These are phyloP conservation scores for Macrotrachela quadricornifera DNA, from an alignment of 1,140 invertebrate genomes.

Conservation along the genomic window DNA sequence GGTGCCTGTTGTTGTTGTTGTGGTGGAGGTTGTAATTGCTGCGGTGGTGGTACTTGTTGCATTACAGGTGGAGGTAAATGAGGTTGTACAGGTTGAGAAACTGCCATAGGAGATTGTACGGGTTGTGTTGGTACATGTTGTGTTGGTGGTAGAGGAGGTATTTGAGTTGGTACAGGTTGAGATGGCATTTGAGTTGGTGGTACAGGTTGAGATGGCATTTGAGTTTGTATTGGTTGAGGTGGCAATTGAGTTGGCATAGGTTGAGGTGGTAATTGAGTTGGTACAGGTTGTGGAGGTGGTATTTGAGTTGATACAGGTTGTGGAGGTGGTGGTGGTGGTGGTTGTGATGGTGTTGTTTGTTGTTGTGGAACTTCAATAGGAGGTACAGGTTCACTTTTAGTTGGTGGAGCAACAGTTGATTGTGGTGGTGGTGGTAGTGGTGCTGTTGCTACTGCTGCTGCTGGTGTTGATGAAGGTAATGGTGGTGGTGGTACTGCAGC, in stretches of 20 bases:
- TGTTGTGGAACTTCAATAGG: not conserved
- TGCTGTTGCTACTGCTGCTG: too few relatives aligned
- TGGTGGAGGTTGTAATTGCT: not conserved
- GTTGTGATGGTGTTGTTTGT: not conserved
- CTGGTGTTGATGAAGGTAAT: not conserved
- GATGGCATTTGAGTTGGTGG: not conserved
- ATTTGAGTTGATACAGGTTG: not conserved
- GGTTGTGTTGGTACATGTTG: not conserved
- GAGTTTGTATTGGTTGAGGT: not conserved
- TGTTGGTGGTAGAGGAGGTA: not conserved
- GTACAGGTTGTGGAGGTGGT: not conserved
- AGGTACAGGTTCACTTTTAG: not conserved
- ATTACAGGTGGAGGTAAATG: not conserved
- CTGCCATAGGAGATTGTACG: not conserved
- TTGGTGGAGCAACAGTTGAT: not conserved
- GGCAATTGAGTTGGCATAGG: not conserved
- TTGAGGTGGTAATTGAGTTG: not conserved
- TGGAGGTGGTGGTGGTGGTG: not conserved
- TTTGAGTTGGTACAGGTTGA: not conserved
- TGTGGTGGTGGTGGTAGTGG: not conserved
- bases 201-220: not conserved
- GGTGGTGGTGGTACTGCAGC: not conserved
- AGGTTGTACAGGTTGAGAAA: not conserved
- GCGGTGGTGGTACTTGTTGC: not conserved
- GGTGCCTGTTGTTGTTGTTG: not conserved